Conservation (phyloP, 1,140 invertebrate genomes). For the Drosophila aff. region DNA sequence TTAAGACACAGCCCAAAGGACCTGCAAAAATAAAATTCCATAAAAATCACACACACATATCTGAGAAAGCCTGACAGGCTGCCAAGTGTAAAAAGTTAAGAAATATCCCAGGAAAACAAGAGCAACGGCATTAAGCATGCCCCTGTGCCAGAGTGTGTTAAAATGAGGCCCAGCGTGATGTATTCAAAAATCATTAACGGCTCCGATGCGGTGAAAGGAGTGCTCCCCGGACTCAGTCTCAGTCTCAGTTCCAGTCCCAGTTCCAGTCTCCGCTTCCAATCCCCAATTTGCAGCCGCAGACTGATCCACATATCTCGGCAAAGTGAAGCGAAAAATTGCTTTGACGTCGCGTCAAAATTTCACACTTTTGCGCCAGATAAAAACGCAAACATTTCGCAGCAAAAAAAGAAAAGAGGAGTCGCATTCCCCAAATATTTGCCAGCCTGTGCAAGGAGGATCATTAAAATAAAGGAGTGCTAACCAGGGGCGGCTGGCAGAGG, state of each 20-base stretch:
- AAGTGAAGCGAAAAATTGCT: constrained; percentile 76
- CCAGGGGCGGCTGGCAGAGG: neutral
- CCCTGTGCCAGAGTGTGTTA: constrained; percentile 36
- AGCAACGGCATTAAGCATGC: constrained; percentile 18
- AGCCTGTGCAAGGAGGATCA: constrained; percentile 61
- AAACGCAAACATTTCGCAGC: constrained; percentile 50
- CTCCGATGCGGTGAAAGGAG: constrained; percentile 41
- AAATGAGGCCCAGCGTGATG: constrained; percentile 71
- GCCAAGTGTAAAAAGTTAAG: constrained; percentile 47
- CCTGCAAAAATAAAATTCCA: constrained; percentile 6
- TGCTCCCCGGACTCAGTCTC: constrained; percentile 12
- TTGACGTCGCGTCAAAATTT: constrained; percentile 82
- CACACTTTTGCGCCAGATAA: constrained; percentile 77
- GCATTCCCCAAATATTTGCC: constrained; percentile 78
- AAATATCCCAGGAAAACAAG: constrained; percentile 14
- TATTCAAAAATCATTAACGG: constrained; percentile 78
- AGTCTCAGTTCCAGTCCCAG: constrained; percentile 3
- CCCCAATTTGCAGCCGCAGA: constrained; percentile 4
- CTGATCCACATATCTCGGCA: constrained; percentile 74
- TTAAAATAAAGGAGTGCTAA: constrained; percentile 65
- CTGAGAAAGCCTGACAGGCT: constrained; percentile 40
- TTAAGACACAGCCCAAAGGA: constrained; percentile 61
- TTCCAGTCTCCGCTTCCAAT: constrained; percentile 1
- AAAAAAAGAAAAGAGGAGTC: constrained; percentile 16
- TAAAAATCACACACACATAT: constrained; percentile 24